phyloP scores from a whole-genome alignment of 2,888 invertebrate genomes.

The Hypena proboscidalis region DNA sequence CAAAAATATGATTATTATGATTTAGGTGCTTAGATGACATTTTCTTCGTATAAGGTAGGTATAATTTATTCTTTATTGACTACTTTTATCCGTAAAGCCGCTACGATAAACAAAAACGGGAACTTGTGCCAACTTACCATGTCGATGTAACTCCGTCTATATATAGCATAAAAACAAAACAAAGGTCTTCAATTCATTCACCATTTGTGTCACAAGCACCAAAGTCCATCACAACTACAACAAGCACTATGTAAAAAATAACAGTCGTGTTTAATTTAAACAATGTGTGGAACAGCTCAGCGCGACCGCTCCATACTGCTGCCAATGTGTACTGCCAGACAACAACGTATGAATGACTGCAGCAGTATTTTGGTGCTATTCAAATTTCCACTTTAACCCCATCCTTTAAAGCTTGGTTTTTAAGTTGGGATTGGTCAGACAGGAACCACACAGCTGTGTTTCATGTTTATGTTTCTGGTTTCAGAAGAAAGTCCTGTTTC shows the following conservation, averaged over 20 bases:
- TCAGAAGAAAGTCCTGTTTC: constrained; percentile 41
- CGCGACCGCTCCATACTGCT: constrained; percentile 36
- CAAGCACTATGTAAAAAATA: constrained; percentile 19
- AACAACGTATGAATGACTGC: constrained; percentile 44
- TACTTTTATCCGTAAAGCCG: constrained; percentile 8
- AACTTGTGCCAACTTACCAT: constrained; percentile 50
- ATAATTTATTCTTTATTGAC: too few relatives aligned
- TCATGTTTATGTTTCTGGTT: constrained; percentile 34
- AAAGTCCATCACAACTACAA: constrained; percentile 16
- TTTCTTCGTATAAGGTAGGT: too few relatives aligned
- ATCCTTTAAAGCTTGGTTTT: constrained; percentile 21
- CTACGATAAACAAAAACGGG: constrained; percentile 26
- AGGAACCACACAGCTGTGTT: constrained; percentile 29
- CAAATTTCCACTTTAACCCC: constrained; percentile 17
- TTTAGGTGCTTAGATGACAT: too few relatives aligned
- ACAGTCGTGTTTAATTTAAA: constrained; percentile 16
- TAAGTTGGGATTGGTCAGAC: constrained; percentile 1
- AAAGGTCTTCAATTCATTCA: constrained; percentile 13
- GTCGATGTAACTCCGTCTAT: constrained; percentile 21
- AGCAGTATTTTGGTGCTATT: constrained; percentile 30
- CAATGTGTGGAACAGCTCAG: constrained; percentile 22
- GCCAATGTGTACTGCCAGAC: constrained; percentile 39
- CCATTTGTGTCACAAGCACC: constrained; percentile 7
- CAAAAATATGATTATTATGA: too few relatives aligned
- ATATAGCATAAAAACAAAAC: constrained; percentile 18